Conservation (phyloP, 2,113 vertebrate species). For the Brevimyrus niger region DNA sequence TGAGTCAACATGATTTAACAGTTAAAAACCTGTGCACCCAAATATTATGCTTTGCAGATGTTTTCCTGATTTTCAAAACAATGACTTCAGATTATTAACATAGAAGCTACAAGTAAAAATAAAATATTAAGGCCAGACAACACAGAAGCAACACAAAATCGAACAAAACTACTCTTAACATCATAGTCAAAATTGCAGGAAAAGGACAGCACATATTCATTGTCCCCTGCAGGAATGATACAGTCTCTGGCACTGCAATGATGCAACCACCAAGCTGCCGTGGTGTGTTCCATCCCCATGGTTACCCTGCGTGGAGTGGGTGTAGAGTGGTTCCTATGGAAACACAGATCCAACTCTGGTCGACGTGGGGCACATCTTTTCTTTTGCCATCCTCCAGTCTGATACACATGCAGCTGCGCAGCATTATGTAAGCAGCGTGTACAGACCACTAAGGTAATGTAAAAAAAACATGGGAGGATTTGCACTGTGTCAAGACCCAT, state of each 20-base stretch:
- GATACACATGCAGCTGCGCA: not conserved
- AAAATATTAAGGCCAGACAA: not conserved
- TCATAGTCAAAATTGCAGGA: not conserved
- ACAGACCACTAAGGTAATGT: not conserved
- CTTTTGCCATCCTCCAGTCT: constrained; percentile 23
- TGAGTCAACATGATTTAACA: not conserved
- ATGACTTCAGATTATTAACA: not conserved
- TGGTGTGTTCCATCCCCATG: constrained; percentile 44
- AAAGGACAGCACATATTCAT: not conserved
- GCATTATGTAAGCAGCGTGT: not conserved
- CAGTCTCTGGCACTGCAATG: constrained; percentile 33
- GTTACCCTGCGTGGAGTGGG: constrained; percentile 52
- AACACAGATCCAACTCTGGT: constrained; percentile 40
- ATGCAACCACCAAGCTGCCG: constrained; percentile 38
- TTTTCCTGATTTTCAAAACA: not conserved
- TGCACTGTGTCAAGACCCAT: not conserved
- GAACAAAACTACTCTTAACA: not conserved
- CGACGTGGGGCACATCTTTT: constrained; percentile 30
- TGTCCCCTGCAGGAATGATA: not conserved
- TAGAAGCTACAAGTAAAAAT: not conserved
- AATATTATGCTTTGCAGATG: not conserved
- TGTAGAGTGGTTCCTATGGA: constrained; percentile 49
- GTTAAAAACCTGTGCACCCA: not conserved
- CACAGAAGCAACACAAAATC: not conserved
- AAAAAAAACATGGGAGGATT: not conserved